phyloP scores from a whole-genome alignment of 64 coral and sea anemone species.

The Anthopleura sola region DNA sequence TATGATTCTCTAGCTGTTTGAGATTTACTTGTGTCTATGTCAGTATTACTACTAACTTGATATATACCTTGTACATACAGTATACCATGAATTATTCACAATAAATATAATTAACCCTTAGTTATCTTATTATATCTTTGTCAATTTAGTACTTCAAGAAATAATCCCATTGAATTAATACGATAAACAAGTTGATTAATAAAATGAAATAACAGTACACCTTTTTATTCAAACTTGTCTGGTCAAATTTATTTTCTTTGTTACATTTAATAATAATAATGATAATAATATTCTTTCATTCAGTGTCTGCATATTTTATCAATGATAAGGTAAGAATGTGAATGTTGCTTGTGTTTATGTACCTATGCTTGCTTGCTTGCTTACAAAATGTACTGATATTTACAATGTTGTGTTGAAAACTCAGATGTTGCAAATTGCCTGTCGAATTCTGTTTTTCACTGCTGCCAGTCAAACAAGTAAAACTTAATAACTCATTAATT shows the following conservation, averaged over 20 bases:
- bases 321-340: too few species aligned
- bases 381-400: too few species aligned
- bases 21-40: background rate
- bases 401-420: too few species aligned
- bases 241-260: background rate
- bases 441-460: too few species aligned
- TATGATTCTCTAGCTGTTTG: too few species aligned
- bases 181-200: background rate
- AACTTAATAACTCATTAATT: too few species aligned
- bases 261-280: background rate
- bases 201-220: background rate
- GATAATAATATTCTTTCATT: too few species aligned
- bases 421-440: too few species aligned
- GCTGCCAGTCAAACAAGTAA: too few species aligned
- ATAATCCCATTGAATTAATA: background rate
- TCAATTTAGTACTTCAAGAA: background rate
- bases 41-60: background rate
- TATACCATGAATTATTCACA: background rate
- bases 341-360: too few species aligned
- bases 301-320: too few species aligned
- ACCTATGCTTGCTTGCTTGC: too few species aligned
- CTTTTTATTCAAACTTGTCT: background rate
- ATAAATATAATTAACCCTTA: background rate
- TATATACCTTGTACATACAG: background rate
- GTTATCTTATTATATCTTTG: background rate